Base-by-base conservation (phyloP, 2,888 invertebrate genomes). In the Prosopocoilus inquinatus region DNA sequence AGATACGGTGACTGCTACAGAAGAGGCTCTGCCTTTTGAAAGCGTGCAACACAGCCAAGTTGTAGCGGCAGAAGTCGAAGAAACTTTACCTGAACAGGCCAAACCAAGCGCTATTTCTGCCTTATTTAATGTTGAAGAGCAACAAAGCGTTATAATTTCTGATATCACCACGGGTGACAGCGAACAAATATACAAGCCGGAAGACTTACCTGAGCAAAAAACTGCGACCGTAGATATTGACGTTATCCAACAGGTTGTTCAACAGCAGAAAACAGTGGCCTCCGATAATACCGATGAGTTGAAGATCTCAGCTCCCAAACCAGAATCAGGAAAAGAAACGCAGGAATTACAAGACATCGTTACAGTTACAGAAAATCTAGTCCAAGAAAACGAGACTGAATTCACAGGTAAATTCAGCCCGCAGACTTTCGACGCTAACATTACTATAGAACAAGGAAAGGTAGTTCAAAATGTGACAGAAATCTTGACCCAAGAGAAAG, bases 391-490 rank as follows among this genome's bases (percentile, higher is more conserved):
- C 63, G 84, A 84, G 75, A 70, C 73, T 32, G 71, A 74, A 46
- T 78, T 83, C 60, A 68, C 68, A 20, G 76, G 72, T 39, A 76
- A 78, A 60, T 70, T 79, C 32, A 74, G 74, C 64, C 83, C 84
- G 4, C 76, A 78, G 35, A 72, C 72, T 7, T 80, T 79, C 61
- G 75, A 72, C 38, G 80, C 79, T 3, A 74, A 76, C 28, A 61
- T 82, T n/a, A 65, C 64, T 46, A 76, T 83, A 60, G 79, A 80
- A 64, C 78, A 81, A 70, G 79, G 77, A 35, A 78, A 81, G 69
- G 70, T 78, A 61, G 67, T 82, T 41, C 75, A 81, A 57, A 75
- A 79, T 34, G 63, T 74, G 13, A 70, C 68, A 5, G 77, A 77
- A 65, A 57, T 72, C 34, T 44, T 70, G 15, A 51, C 67, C 3